Base-by-base conservation (phyloP, 37 sponge, comb jelly and placozoan species). In the Axinella damicornis region DNA sequence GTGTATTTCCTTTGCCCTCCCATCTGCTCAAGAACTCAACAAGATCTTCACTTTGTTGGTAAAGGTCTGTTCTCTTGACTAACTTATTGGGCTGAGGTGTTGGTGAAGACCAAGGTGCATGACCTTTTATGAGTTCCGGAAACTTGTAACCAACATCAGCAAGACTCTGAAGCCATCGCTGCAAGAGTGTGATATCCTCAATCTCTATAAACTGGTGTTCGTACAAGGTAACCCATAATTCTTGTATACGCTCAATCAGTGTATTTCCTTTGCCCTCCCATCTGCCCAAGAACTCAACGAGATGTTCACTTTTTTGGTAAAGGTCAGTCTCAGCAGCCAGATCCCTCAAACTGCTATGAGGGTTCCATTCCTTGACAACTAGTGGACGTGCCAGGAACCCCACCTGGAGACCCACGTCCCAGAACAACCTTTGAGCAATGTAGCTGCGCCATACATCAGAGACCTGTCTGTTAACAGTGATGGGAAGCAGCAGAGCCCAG, bases 391-490 rank as follows among this genome's bases (percentile, higher is more conserved):
- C 56, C 32, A 73, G 34, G 30, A 89, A 82, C 4, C 78, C 83
- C 13, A 78, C n/a, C 15, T 52, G 65, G 14, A 83, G 71, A 6
- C 85, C 85, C 20, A 69, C 79, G n/a, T 85, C 85, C 85, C 85
- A 85, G 28, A 77, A 77, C 57, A 85, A 34, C 58, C 85, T 31
- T 69, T 86, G 79, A 16, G 78, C 80, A 69, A 74, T 31, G 74
- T 76, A 85, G 74, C 86, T 81, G 19, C 91, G 81, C 91, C 91
- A 90, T 15, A 90, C 85, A 65, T 90, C 91, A 18, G 86, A 73
- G 19, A 90, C 86, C 0, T 85, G 85, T 22, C 79, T 74, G 54
- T 72, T 57, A 19, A 84, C 63, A 22, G 83, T 76, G n/a, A 85
- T 65, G 6, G 91, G 91, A 38, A 90, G 58, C 65, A 79, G 58